Conservation (phyloP, 2,888 invertebrate species). For the Lycophotia porphyrea region DNA sequence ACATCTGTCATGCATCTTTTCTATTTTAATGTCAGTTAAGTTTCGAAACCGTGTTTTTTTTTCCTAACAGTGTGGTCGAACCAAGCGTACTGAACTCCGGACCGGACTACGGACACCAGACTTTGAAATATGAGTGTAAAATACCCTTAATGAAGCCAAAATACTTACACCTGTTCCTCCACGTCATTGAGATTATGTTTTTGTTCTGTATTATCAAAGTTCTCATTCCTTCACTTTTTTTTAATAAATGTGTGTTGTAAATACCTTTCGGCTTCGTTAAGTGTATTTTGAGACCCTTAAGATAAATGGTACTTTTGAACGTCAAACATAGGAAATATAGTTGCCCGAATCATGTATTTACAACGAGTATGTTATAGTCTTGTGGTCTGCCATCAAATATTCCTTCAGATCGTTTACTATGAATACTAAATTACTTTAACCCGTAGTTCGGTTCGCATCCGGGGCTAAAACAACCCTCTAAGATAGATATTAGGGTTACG, state of each 20-base stretch:
- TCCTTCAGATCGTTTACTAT: conserved; percentile 17
- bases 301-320: neutral
- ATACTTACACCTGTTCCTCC: no score
- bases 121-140: no score
- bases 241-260: no score
- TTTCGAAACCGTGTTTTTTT: neutral
- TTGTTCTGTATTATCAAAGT: no score
- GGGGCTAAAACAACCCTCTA: conserved; percentile 10
- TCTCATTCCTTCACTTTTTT: no score
- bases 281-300: no score
- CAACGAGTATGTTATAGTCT: neutral
- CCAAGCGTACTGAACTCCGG: no score
- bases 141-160: no score
- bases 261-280: no score
- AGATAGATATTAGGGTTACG: conserved; percentile 7
- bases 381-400: conserved; percentile 7
- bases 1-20: conserved; percentile 16
- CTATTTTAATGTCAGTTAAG: neutral
- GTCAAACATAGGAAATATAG: neutral
- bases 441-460: conserved; percentile 15
- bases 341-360: neutral
- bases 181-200: no score
- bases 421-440: conserved; percentile 28
- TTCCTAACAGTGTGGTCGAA: no score
- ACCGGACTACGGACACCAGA: no score